Percentiles rank a stretch among this genome's conserved stretches.
Conservation (phyloP, 1,140 invertebrate genomes). For the Ceratina calcarata region DNA sequence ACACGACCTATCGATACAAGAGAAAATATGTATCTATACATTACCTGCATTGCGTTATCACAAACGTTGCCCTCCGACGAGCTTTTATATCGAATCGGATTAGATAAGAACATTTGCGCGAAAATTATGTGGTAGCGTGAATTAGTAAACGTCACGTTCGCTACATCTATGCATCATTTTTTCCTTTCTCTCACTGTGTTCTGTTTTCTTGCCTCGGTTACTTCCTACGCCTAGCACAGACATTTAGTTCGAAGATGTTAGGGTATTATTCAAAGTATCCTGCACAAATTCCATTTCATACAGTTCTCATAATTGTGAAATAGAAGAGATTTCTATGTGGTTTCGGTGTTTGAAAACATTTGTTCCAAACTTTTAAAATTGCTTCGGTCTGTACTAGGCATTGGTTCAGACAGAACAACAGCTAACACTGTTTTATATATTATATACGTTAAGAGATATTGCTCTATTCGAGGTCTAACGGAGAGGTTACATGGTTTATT, state of each 20-base stretch:
- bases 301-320: no score
- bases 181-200: neutral
- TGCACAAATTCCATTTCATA: no score
- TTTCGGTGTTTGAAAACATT: no score
- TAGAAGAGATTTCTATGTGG: no score
- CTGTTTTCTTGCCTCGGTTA: neutral
- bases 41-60: constrained; percentile 52
- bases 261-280: no score
- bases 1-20: neutral
- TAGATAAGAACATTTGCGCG: constrained; percentile 56
- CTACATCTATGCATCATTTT: constrained; percentile 4
- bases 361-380: no score
- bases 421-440: neutral
- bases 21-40: constrained; percentile 1
- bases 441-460: constrained; percentile 24
- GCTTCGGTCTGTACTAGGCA: neutral
- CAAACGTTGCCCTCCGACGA: constrained; percentile 56
- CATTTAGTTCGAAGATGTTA: no score
- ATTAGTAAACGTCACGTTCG: constrained; percentile 53
- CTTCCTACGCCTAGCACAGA: no score
- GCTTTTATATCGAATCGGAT: constrained; percentile 50
- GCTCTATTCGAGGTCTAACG: constrained; percentile 37
- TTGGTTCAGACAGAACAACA: neutral
- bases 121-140: constrained; percentile 50
- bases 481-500: constrained; percentile 34